Evolutionary conservation across 2,888 invertebrate genomes (phyloP).

Genomic region (Heliconius erato): DNA sequence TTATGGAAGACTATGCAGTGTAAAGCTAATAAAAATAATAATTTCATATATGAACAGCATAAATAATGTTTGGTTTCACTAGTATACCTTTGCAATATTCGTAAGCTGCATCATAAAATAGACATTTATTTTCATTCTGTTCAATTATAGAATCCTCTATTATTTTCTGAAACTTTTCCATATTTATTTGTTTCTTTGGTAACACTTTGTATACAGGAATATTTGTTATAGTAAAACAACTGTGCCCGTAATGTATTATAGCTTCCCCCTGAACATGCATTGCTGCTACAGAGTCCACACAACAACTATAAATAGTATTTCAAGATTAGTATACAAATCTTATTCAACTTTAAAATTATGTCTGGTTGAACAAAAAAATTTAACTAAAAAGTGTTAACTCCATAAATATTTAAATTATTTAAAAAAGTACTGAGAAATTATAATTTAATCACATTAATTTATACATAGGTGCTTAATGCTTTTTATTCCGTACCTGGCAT

Average conservation of each 20-base stretch:
- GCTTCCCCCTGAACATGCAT: constrained; percentile 94
- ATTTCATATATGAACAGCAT: too few relatives aligned
- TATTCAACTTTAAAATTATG: background rate
- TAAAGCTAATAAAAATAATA: too few relatives aligned
- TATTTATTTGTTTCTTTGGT: constrained; percentile 86
- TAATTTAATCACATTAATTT: background rate
- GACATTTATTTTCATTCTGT: constrained; percentile 69
- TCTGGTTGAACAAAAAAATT: background rate
- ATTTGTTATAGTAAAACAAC: constrained; percentile 92
- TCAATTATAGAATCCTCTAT: constrained; percentile 57
- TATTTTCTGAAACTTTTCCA: constrained; percentile 62
- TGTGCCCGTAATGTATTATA: constrained; percentile 95
- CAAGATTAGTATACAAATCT: background rate
- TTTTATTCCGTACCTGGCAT: constrained; percentile 88
- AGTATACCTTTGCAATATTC: constrained; percentile 86
- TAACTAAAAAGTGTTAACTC: background rate
- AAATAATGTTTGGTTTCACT: background rate
- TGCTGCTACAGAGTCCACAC: constrained; percentile 95
- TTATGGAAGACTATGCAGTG: too few relatives aligned
- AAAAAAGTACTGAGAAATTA: background rate
- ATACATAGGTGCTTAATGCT: background rate
- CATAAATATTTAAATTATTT: background rate
- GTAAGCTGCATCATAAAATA: constrained; percentile 90
- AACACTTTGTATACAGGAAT: constrained; percentile 92
- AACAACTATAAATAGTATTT: constrained; percentile 88